Base-by-base conservation (phyloP, 2,797 vertebrate genomes). In the Sebastes paucispinis region DNA sequence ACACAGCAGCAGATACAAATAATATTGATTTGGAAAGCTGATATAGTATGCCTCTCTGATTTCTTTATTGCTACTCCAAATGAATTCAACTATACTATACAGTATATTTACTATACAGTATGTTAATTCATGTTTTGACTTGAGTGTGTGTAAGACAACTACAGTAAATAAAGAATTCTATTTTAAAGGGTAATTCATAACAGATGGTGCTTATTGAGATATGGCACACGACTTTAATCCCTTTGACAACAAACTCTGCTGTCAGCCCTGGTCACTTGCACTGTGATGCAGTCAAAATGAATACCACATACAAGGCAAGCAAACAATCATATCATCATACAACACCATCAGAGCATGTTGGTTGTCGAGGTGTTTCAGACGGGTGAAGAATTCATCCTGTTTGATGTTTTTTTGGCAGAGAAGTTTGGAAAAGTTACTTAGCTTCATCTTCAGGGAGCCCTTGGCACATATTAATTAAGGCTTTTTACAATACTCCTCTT, bases 341-440 rank as follows among this genome's bases (percentile, higher is more conserved):
- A 47, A 58, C 14, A 76, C 5, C 20, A 29, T 64, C 36, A 57
- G 54, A 77, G 36, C 36, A 20, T 5, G 22, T 52, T 5, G 14
- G 39, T 24, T 63, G 16, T 65, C 31, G 59, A 78, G 50, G 32
- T 24, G 55, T 65, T 77, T 77, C 34, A 73, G 10, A 58, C 1
- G 3, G 52, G 11, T 52, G 36, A 57, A 68, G 25, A 70, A 39
- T 62, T 66, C n/a, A 47, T 70, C 68, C 14, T 14, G 54, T 47
- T 12, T 52, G n/a, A 77, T 82, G 20, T 10, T 52, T 72, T 69
- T 80, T 79, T 69, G 65, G 39, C 62, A 75, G n/a, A 79, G 36
- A 74, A 9, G 34, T 74, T 69, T 68, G 22, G 34, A 55, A 78
- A 81, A 34, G 60, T 69, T 62, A 27, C 11, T 62, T 50, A 12